Conservation (phyloP, 2,797 vertebrate genomes). For the Ciconia nigra region DNA sequence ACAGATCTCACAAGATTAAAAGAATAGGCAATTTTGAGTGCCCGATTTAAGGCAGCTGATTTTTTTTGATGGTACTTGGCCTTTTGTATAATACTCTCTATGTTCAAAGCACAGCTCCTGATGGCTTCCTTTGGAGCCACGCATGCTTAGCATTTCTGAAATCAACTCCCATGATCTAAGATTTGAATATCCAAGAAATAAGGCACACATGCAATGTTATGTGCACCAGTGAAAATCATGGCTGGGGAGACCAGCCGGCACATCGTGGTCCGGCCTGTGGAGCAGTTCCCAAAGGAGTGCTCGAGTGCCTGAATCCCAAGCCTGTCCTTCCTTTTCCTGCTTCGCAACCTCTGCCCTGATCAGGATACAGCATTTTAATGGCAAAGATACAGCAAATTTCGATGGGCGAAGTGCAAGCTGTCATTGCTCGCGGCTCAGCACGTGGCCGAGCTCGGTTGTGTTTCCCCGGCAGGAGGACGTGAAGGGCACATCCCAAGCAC, state of each 20-base stretch:
- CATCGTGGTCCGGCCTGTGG: neutral
- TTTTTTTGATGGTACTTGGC: neutral
- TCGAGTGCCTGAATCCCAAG: neutral
- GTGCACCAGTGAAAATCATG: fast-evolving
- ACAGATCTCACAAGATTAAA: neutral
- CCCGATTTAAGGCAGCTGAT: neutral
- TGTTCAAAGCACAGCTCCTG: neutral
- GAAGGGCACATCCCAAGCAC: neutral
- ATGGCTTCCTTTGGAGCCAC: neutral
- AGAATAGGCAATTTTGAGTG: neutral
- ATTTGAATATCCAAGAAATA: neutral
- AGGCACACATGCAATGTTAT: fast-evolving
- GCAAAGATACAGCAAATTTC: neutral
- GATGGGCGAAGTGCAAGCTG: neutral
- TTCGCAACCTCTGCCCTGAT: neutral
- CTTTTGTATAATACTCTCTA: neutral
- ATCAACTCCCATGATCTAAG: neutral
- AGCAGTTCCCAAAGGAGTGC: fast-evolving
- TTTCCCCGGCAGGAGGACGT: neutral
- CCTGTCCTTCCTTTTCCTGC: neutral
- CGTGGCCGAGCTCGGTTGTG: fast-evolving
- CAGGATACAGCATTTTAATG: neutral
- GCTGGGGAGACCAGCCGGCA: neutral
- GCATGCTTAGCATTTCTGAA: neutral
- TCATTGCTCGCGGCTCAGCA: neutral